Conservation (phyloP, 2,113 vertebrate species). For the Dromaius novaehollandiae region DNA sequence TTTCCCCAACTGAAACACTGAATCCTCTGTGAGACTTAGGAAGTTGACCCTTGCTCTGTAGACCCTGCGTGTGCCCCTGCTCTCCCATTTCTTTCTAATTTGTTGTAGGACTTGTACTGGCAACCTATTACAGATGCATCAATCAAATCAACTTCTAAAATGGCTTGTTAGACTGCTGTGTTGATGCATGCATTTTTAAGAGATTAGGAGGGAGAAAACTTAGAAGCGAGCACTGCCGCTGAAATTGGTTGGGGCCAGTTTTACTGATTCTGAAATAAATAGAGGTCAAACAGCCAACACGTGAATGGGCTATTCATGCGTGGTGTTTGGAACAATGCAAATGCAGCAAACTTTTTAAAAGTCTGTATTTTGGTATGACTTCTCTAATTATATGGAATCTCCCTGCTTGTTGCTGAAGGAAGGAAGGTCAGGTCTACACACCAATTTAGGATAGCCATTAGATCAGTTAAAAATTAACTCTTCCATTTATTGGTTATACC, state of each 20-base stretch:
- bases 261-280: neutral
- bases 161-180: neutral
- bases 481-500: neutral
- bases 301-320: neutral
- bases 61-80: neutral
- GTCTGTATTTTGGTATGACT: neutral
- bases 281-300: neutral
- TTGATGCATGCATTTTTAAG: conserved; percentile 40
- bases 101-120: conserved; percentile 53
- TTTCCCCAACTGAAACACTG: neutral
- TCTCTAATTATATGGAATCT: neutral
- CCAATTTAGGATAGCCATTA: neutral
- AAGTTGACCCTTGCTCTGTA: conserved; percentile 55
- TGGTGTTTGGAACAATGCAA: neutral
- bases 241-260: neutral
- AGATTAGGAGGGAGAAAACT: neutral
- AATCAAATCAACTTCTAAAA: conserved; percentile 55
- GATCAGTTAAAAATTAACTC: neutral
- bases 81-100: conserved; percentile 56
- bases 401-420: neutral
- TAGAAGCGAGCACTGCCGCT: neutral
- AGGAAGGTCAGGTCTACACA: neutral
- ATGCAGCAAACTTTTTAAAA: neutral
- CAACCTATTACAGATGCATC: conserved; percentile 60
- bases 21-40: conserved; percentile 9